These are phyloP conservation scores for Peribatodes rhomboidaria DNA, from an alignment of 2,888 invertebrate genomes.

Conservation along the genomic window DNA sequence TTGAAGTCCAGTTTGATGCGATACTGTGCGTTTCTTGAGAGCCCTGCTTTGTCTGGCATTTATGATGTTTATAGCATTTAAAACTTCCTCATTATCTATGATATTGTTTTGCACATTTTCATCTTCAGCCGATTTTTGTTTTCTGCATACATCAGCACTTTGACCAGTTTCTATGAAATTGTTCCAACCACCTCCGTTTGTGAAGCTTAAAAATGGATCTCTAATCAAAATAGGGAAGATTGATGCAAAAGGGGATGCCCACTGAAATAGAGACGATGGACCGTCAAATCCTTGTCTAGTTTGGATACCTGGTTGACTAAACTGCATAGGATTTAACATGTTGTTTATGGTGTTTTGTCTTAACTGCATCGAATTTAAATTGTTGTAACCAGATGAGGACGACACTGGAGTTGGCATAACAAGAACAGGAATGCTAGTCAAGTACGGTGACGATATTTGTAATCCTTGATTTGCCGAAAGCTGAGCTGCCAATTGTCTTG, in stretches of 20 bases:
- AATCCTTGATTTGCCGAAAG: constrained; percentile 47
- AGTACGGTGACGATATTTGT: constrained; percentile 59
- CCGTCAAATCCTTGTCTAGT: constrained; percentile 63
- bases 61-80: constrained; percentile 36
- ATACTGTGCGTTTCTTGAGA: constrained; percentile 69
- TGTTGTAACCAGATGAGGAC: constrained; percentile 52
- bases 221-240: constrained; percentile 86
- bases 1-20: constrained; percentile 55
- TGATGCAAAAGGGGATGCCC: constrained; percentile 83
- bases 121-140: constrained; percentile 62
- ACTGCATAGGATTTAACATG: constrained; percentile 54
- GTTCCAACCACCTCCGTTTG: constrained; percentile 81
- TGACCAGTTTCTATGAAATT: constrained; percentile 87
- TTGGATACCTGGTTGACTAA: constrained; percentile 37
- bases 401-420: constrained; percentile 58
- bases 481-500: constrained; percentile 53
- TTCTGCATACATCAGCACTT: constrained; percentile 82
- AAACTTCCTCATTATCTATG: constrained; percentile 32
- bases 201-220: constrained; percentile 84
- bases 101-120: constrained; percentile 35
- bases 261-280: constrained; percentile 58
- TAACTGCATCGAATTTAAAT: constrained; percentile 53
- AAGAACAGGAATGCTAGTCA: constrained; percentile 70
- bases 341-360: constrained; percentile 40
- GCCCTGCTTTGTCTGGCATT: constrained; percentile 65